phyloP scores from a whole-genome alignment of 2,113 vertebrate genomes.

The Campylomormyrus numenius region DNA sequence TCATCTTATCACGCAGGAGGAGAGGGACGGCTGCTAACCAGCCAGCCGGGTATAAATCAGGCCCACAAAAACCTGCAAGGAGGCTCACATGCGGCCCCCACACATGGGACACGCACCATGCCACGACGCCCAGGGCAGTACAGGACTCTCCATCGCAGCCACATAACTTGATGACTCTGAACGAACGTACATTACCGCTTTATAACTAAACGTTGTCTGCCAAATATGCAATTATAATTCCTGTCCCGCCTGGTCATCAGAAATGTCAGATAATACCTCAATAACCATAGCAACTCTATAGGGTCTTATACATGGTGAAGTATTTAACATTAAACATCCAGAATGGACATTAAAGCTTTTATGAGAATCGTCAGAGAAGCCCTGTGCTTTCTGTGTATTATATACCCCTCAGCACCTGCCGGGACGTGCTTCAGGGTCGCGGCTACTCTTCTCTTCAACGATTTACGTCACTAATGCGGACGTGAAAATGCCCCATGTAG shows the following conservation, averaged over 20 bases:
- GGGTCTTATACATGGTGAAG: not conserved
- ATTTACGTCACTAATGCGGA: not conserved
- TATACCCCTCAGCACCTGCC: not conserved
- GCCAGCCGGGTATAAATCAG: conserved; percentile 49
- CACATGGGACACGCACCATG: not conserved
- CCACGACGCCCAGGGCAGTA: not conserved
- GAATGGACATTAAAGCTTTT: not conserved
- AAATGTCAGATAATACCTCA: not conserved
- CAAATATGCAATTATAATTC: not conserved
- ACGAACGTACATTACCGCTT: not conserved
- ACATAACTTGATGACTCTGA: not conserved
- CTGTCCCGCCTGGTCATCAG: not conserved
- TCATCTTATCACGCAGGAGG: conserved; percentile 53
- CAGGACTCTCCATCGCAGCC: not conserved
- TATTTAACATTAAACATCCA: not conserved
- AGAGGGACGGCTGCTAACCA: conserved; percentile 42
- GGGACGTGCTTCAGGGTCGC: not conserved
- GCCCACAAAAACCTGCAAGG: conserved; percentile 25
- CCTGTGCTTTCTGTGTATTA: not conserved
- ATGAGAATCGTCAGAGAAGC: not conserved
- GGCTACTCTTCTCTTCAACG: not conserved
- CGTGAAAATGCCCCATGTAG: not conserved
- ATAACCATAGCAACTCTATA: not conserved
- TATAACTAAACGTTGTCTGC: not conserved
- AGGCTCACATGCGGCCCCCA: conserved; percentile 16